phyloP scores from a whole-genome alignment of 35 echinoderm and acorn worm genomes.

The Hemicentrotus pulcherrimus region DNA sequence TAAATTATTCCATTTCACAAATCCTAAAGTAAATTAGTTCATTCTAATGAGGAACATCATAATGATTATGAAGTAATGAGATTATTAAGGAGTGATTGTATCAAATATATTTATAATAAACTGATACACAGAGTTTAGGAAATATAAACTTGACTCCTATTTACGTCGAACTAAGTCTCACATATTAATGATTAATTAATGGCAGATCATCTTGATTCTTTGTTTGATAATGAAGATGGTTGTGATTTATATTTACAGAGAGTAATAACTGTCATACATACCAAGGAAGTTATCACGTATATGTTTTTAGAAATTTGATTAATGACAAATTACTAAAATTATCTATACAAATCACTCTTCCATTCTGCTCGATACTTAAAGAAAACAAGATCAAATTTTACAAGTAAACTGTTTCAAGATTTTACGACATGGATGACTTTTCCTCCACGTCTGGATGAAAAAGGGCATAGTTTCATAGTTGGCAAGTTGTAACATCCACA shows the following conservation, averaged over 20 bases:
- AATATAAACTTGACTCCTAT: background rate
- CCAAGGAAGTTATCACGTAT: background rate
- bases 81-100: background rate
- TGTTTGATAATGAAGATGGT: background rate
- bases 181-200: slow-evolving; percentile 21
- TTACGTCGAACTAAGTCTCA: background rate
- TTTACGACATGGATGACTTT: too few relatives aligned
- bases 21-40: background rate
- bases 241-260: background rate
- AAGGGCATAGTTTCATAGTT: background rate
- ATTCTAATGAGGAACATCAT: background rate
- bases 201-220: background rate
- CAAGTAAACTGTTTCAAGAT: too few relatives aligned
- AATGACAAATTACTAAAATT: background rate
- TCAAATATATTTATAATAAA: background rate
- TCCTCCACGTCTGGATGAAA: background rate
- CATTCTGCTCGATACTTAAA: too few relatives aligned
- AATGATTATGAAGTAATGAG: background rate
- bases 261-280: background rate
- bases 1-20: background rate
- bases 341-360: background rate
- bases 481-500: too few relatives aligned
- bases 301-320: background rate
- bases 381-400: background rate
- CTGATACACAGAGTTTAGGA: background rate